phyloP scores from a whole-genome alignment of 2,113 vertebrate genomes.

The Catagonus wagneri region DNA sequence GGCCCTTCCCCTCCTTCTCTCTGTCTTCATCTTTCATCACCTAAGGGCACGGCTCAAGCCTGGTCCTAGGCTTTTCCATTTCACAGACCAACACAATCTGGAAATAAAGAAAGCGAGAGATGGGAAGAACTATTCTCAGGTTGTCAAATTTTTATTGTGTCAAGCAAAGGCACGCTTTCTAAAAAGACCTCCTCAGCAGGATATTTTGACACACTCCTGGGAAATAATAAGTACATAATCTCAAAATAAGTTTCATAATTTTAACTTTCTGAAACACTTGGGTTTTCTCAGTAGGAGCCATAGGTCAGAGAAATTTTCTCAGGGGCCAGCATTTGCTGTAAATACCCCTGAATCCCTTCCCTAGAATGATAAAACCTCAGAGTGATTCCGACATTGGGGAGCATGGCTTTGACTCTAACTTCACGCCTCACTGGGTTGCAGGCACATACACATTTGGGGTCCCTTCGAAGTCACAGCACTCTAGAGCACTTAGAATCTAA shows the following conservation, averaged over 20 bases:
- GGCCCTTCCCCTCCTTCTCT: fast-evolving
- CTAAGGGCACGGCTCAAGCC: background rate
- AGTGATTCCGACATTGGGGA: background rate
- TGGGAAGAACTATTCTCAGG: background rate
- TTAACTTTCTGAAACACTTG: background rate
- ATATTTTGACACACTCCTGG: background rate
- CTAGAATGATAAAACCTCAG: background rate
- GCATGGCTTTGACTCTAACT: background rate
- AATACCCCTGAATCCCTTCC: background rate
- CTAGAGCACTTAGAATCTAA: background rate
- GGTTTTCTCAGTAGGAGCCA: background rate
- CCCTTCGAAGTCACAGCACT: background rate
- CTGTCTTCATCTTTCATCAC: background rate
- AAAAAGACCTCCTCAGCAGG: background rate
- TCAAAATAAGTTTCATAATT: constrained; percentile 2
- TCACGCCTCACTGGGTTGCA: background rate
- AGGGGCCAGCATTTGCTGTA: background rate
- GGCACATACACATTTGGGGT: background rate
- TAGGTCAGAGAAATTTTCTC: background rate
- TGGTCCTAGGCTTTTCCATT: background rate
- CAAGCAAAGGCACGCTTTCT: background rate
- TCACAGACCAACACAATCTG: background rate
- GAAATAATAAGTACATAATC: background rate
- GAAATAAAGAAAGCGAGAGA: background rate
- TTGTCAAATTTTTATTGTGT: background rate